Evolutionary conservation across 2,888 invertebrate genomes (phyloP).

Genomic region (Leptopilina syphax): DNA sequence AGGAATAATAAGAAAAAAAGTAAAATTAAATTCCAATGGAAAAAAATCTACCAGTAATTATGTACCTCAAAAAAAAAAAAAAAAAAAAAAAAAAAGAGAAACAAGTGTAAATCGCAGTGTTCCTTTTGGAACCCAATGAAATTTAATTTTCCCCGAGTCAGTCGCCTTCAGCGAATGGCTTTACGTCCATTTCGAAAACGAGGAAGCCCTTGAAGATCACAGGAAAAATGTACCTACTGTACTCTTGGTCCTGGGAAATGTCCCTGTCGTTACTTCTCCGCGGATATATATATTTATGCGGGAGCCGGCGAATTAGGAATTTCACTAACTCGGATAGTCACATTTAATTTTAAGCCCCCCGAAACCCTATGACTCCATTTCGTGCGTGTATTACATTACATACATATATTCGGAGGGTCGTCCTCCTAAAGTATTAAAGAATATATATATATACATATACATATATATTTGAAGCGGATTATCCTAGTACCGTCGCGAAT

Average conservation of each 20-base stretch:
- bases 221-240: conserved; percentile 74
- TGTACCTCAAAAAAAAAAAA: background rate
- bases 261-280: conserved; percentile 51
- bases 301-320: conserved; percentile 74
- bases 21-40: too few species aligned
- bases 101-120: conserved; percentile 45
- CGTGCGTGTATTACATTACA: conserved; percentile 75
- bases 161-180: conserved; percentile 41
- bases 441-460: conserved; percentile 50
- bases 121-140: conserved; percentile 66
- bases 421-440: conserved; percentile 60
- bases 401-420: conserved; percentile 54
- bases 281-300: conserved; percentile 54
- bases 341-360: conserved; percentile 76
- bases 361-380: conserved; percentile 76
- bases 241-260: conserved; percentile 55
- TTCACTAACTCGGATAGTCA: conserved; percentile 76
- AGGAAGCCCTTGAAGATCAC: conserved; percentile 75
- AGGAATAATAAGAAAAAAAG: too few species aligned
- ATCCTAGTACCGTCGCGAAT: conserved; percentile 57
- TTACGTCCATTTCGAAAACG: conserved; percentile 57
- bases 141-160: conserved; percentile 73
- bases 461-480: conserved; percentile 62
- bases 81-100: background rate
- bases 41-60: background rate